Evolutionary conservation across 1,140 invertebrate species (phyloP).

Genomic region (Zaprionus ghesquierei): DNA sequence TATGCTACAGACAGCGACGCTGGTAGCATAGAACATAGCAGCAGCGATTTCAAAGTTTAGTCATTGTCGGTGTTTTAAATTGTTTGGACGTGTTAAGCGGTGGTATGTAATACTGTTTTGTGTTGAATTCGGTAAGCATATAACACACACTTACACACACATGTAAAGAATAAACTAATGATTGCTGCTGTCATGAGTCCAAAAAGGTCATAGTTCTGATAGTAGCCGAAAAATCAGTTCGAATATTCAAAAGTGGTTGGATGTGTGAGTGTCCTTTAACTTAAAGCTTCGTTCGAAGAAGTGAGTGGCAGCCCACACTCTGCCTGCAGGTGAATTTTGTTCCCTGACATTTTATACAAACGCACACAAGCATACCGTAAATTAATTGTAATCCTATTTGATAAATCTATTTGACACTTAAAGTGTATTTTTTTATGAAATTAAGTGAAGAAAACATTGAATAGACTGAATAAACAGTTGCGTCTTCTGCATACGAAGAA

Average conservation of each 20-base stretch:
- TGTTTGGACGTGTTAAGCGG: conserved; percentile 82
- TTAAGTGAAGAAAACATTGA: too few relatives aligned
- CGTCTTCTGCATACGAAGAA: too few relatives aligned
- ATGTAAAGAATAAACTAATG: conserved; percentile 73
- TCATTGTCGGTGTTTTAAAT: conserved; percentile 81
- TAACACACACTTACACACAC: conserved; percentile 24
- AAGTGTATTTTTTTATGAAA: too few relatives aligned
- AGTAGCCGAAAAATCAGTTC: conserved; percentile 51
- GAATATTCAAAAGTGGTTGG: too few relatives aligned
- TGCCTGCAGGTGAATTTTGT: conserved; percentile 72
- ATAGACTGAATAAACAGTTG: too few relatives aligned
- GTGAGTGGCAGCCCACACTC: conserved; percentile 65
- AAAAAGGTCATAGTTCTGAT: conserved; percentile 51
- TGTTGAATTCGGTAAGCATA: conserved; percentile 44
- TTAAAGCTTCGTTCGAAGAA: conserved; percentile 21
- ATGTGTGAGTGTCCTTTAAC: conserved; percentile 30
- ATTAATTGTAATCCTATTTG: too few relatives aligned
- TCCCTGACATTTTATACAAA: conserved; percentile 66
- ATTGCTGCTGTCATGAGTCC: conserved; percentile 61
- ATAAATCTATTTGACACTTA: too few relatives aligned
- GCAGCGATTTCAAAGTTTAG: conserved; percentile 68
- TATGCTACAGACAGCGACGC: conserved; percentile 53
- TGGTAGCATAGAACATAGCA: conserved; percentile 54
- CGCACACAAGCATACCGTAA: too few relatives aligned
- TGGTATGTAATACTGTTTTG: conserved; percentile 48